Conservation (phyloP, 2,113 vertebrate species). For the Cephalopterus ornatus region DNA sequence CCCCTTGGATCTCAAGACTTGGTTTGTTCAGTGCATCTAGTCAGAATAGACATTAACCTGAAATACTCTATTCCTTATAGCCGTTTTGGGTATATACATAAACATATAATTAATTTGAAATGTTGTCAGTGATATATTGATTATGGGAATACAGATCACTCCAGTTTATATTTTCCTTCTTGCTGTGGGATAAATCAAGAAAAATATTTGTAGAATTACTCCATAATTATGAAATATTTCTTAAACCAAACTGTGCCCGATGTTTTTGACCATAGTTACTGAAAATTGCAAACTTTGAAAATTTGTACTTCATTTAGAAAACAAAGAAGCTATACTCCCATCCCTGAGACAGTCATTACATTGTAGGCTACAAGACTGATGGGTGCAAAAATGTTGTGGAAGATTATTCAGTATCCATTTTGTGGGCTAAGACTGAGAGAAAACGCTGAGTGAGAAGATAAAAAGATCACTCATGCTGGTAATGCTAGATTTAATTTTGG, state of each 20-base stretch:
- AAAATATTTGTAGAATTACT: not conserved
- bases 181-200: not conserved
- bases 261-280: not conserved
- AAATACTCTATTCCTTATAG: not conserved
- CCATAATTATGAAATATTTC: not conserved
- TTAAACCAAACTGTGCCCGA: not conserved
- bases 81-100: not conserved
- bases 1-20: not conserved
- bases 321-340: not conserved
- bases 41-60: not conserved
- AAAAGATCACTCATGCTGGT: not conserved
- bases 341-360: not conserved
- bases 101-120: not conserved
- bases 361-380: not conserved
- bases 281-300: not conserved
- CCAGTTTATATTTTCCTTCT: not conserved
- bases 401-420: not conserved
- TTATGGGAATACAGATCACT: not conserved
- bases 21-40: not conserved
- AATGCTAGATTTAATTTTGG: not conserved
- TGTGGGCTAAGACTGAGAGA: not conserved
- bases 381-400: not conserved
- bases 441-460: not conserved
- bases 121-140: not conserved
- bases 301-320: not conserved